These are phyloP conservation scores for Ardeotis arabs DNA, from an alignment of 2,113 vertebrate species.

Conservation along the genomic window DNA sequence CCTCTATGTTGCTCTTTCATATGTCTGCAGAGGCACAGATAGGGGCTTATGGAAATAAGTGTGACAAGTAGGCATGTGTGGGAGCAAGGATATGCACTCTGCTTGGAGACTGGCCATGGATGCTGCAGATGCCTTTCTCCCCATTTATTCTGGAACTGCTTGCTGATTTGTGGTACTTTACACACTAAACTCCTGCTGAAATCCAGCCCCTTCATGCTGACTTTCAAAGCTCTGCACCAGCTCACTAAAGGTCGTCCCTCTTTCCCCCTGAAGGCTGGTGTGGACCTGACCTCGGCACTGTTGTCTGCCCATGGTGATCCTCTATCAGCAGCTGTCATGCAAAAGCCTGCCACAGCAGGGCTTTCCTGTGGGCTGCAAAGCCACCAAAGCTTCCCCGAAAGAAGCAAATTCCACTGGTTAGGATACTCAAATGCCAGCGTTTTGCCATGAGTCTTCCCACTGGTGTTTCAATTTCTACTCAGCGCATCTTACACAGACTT, in stretches of 20 bases:
- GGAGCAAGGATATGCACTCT: neutral
- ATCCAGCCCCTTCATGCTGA: neutral
- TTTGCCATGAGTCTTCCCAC: neutral
- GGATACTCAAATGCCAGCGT: neutral
- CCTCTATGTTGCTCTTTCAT: neutral
- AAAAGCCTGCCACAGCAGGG: neutral
- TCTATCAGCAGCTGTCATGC: neutral
- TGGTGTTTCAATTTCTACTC: conserved; percentile 2
- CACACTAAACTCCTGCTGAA: neutral
- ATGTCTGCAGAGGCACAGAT: neutral
- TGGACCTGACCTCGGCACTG: neutral
- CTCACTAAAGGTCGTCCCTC: neutral
- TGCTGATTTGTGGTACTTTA: neutral
- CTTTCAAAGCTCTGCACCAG: neutral
- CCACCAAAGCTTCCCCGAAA: neutral
- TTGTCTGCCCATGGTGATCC: neutral
- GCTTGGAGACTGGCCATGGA: neutral
- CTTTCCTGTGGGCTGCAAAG: neutral
- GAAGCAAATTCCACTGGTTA: neutral
- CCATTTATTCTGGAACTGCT: neutral
- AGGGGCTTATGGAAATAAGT: neutral
- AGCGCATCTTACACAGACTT: neutral
- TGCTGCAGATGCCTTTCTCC: neutral
- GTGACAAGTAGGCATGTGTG: neutral
- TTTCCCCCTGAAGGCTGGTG: neutral